Evolutionary conservation across 2,888 invertebrate species (phyloP).

Genomic region (Patella depressa): DNA sequence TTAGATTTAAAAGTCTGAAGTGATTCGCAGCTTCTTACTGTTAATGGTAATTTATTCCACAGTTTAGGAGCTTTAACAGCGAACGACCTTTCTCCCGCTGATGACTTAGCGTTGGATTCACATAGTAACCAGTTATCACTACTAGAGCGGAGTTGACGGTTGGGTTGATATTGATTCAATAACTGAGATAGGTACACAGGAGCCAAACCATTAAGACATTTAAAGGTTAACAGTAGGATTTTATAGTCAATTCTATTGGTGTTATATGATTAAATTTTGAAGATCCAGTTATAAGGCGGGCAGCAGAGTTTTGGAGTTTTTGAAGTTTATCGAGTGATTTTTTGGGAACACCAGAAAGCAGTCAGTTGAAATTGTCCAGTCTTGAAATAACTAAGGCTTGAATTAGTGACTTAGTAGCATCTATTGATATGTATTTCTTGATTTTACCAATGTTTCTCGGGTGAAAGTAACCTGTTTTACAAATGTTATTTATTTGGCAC

Average conservation of each 20-base stretch:
- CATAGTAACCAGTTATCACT: not conserved
- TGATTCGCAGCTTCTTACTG: too few species aligned
- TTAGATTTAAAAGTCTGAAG: too few species aligned
- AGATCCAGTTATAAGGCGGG: not conserved
- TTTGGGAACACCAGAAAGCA: not conserved
- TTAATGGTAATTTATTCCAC: too few species aligned
- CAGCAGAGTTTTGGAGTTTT: not conserved
- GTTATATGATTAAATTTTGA: not conserved
- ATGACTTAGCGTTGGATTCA: not conserved
- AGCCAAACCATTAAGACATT: not conserved
- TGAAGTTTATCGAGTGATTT: not conserved
- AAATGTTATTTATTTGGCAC: not conserved
- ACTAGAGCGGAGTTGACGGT: not conserved
- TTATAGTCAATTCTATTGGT: not conserved
- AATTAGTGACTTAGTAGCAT: not conserved
- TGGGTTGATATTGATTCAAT: not conserved
- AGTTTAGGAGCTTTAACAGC: not conserved
- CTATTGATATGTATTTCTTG: not conserved
- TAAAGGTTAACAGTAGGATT: not conserved
- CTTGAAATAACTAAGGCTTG: not conserved
- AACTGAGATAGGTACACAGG: not conserved
- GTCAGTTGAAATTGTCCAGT: not conserved
- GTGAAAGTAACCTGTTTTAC: not conserved
- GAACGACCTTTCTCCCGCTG: not conserved
- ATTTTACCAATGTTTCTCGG: not conserved